phyloP scores from a whole-genome alignment of 2,888 invertebrate genomes.

The Shargacucullia verbasci region DNA sequence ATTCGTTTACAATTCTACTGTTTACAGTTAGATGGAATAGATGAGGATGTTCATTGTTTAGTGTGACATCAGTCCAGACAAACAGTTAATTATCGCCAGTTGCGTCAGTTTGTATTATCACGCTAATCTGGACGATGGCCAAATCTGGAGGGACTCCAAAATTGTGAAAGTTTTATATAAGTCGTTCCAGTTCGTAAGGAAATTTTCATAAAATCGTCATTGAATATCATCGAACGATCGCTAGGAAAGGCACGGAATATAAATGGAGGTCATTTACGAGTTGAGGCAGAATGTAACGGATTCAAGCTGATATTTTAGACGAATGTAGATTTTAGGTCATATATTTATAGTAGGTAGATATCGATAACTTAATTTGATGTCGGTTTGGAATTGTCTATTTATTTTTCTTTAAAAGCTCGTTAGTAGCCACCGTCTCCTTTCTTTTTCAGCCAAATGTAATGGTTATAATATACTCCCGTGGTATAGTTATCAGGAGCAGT shows the following conservation, averaged over 20 bases:
- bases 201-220: conserved; percentile 55
- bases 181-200: conserved; percentile 17
- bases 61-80: conserved; percentile 1
- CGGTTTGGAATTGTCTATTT: no score
- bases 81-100: conserved; percentile 5
- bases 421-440: no score
- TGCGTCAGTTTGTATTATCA: neutral
- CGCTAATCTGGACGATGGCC: conserved; percentile 9
- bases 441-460: no score
- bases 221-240: conserved; percentile 46
- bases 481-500: no score
- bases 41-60: conserved; percentile 21
- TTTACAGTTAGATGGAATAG: conserved; percentile 13
- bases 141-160: conserved; percentile 8
- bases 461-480: no score
- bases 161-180: conserved; percentile 33
- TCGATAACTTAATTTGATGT: no score
- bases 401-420: no score
- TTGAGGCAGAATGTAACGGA: conserved; percentile 25
- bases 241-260: conserved; percentile 33
- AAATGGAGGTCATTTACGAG: conserved; percentile 45
- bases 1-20: conserved; percentile 3
- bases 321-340: conserved; percentile 19
- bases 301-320: conserved; percentile 26
- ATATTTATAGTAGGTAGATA: conserved; percentile 16